Conservation (phyloP, 2,888 invertebrate genomes). For the Lypha dubia region DNA sequence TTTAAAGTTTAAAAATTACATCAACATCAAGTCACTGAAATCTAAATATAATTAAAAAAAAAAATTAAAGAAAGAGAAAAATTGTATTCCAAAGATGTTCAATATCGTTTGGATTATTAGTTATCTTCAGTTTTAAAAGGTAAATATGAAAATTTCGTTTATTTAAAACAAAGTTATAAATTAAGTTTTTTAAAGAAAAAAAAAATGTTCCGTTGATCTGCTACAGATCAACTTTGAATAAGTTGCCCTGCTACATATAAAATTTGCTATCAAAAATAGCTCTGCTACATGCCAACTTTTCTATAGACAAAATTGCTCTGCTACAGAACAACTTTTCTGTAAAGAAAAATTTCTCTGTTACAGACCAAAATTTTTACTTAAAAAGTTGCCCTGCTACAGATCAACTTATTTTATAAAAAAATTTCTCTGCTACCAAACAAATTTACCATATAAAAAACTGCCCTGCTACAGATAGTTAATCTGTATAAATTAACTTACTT, state of each 20-base stretch:
- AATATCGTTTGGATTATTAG: slow-evolving; percentile 4
- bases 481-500: no score
- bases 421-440: not conserved
- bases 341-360: not conserved
- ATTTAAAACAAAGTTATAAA: not conserved
- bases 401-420: not conserved
- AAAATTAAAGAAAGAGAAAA: no score
- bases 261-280: not conserved
- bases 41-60: not conserved
- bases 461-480: not conserved
- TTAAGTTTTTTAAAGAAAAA: no score
- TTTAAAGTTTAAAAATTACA: no score
- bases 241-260: no score
- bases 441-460: not conserved
- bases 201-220: no score
- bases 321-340: not conserved
- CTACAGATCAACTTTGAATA: no score
- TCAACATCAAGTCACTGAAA: not conserved
- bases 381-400: no score
- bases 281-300: not conserved
- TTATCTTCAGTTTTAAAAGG: not conserved
- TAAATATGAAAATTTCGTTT: slow-evolving; percentile 1
- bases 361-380: not conserved
- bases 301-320: not conserved
- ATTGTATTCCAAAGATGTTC: no score